Percentiles rank a stretch among this genome's conserved stretches.
Conservation (phyloP, 2,113 vertebrate genomes). For the Leptosomus discolor region DNA sequence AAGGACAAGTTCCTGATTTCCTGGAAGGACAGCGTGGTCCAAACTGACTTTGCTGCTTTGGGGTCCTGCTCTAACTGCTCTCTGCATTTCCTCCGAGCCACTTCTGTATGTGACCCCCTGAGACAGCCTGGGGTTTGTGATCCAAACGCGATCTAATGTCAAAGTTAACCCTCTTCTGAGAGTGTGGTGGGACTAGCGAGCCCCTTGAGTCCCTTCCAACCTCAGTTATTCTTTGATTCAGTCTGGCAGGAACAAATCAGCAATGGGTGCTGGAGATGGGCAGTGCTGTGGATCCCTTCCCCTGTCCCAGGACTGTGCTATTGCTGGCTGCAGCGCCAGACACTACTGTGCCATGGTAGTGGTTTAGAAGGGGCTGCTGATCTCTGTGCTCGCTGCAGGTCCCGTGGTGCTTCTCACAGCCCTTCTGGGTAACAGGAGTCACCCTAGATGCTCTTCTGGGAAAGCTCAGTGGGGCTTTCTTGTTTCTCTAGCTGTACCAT, state of each 20-base stretch:
- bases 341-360: background rate
- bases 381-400: background rate
- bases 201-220: background rate
- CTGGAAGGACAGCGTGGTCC: background rate
- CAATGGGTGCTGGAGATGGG: background rate
- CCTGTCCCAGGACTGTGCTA: background rate
- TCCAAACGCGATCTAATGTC: background rate
- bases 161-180: background rate
- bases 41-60: background rate
- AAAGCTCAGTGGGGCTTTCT: background rate
- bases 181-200: background rate
- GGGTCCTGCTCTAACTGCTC: background rate
- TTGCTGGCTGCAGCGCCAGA: background rate
- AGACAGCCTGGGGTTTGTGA: background rate
- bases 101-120: background rate
- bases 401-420: background rate
- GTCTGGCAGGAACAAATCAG: background rate
- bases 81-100: background rate
- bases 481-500: background rate
- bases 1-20: background rate
- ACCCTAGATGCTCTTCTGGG: background rate
- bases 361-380: background rate
- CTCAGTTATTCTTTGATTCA: background rate
- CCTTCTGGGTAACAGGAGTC: background rate
- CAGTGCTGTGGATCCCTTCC: rapidly evolving